Evolutionary conservation across 2,113 vertebrate species (phyloP).

Genomic region (Anas platyrhynchos): DNA sequence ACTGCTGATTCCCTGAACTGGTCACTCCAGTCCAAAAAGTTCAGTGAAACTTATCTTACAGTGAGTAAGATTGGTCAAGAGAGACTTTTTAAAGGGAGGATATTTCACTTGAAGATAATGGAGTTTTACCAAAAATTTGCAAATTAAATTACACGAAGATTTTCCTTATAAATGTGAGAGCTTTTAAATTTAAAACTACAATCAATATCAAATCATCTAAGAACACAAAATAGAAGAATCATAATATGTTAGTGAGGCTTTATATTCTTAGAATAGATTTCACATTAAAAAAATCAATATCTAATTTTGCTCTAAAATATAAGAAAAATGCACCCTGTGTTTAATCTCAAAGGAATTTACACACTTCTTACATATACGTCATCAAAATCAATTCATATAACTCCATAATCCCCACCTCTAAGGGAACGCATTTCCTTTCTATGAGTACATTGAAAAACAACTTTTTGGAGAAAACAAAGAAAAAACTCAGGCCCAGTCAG

Average conservation of each 20-base stretch:
- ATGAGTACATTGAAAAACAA: not conserved
- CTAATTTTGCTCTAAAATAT: slow-evolving; percentile 52
- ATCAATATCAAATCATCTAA: slow-evolving; percentile 50
- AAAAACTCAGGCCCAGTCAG: too few species aligned
- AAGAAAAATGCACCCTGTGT: slow-evolving; percentile 34
- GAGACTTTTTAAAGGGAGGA: not conserved
- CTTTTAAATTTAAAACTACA: slow-evolving; percentile 16
- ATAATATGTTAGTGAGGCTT: slow-evolving; percentile 6
- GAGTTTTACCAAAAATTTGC: not conserved
- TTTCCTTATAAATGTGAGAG: slow-evolving; percentile 6
- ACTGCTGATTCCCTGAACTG: not conserved
- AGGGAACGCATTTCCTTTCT: not conserved
- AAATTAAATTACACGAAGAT: not conserved
- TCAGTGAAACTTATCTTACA: not conserved
- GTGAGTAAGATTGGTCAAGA: not conserved
- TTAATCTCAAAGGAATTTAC: slow-evolving; percentile 26
- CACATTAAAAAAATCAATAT: slow-evolving; percentile 65
- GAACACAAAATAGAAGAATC: slow-evolving; percentile 28
- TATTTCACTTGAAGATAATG: not conserved
- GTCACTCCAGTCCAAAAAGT: not conserved
- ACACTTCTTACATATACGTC: slow-evolving; percentile 5
- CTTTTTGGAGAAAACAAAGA: not conserved
- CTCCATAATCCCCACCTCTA: not conserved
- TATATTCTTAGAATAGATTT: slow-evolving; percentile 52
- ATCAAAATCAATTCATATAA: slow-evolving; percentile 6